phyloP scores from a whole-genome alignment of 2,888 invertebrate genomes.

The Timema cristinae region DNA sequence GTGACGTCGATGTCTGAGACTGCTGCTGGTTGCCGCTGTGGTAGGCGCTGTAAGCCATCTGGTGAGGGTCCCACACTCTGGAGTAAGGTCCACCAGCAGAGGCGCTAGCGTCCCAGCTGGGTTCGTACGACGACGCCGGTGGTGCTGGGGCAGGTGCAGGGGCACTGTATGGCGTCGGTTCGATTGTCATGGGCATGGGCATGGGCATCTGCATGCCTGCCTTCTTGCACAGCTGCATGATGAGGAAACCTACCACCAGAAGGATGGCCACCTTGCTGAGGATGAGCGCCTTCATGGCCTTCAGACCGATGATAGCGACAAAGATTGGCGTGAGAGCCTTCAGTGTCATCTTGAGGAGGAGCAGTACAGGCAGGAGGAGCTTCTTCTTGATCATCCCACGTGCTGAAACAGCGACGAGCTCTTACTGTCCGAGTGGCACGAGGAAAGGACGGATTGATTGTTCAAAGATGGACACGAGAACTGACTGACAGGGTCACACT shows the following conservation, averaged over 20 bases:
- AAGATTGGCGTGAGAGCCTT: conserved; percentile 81
- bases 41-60: conserved; percentile 40
- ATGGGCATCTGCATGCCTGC: conserved; percentile 73
- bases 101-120: conserved; percentile 66
- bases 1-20: background rate
- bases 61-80: conserved; percentile 58
- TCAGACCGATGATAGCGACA: conserved; percentile 71
- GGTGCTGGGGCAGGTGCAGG: conserved; percentile 25
- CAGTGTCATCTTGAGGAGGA: conserved; percentile 77
- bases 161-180: conserved; percentile 31
- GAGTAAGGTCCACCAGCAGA: conserved; percentile 62
- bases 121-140: conserved; percentile 56
- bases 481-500: no score
- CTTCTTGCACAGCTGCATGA: conserved; percentile 74
- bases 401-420: conserved; percentile 49
- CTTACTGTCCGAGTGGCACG: no score
- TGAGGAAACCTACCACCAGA: conserved; percentile 75
- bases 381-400: conserved; percentile 80
- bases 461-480: no score
- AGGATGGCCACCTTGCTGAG: conserved; percentile 79
- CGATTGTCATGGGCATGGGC: conserved; percentile 51
- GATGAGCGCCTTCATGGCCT: conserved; percentile 77
- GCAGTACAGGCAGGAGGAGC: conserved; percentile 69
- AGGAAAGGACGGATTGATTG: no score
- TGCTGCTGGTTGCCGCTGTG: conserved; percentile 26